phyloP scores from a whole-genome alignment of 2,113 vertebrate genomes.

The Anser brachyrhynchus region DNA sequence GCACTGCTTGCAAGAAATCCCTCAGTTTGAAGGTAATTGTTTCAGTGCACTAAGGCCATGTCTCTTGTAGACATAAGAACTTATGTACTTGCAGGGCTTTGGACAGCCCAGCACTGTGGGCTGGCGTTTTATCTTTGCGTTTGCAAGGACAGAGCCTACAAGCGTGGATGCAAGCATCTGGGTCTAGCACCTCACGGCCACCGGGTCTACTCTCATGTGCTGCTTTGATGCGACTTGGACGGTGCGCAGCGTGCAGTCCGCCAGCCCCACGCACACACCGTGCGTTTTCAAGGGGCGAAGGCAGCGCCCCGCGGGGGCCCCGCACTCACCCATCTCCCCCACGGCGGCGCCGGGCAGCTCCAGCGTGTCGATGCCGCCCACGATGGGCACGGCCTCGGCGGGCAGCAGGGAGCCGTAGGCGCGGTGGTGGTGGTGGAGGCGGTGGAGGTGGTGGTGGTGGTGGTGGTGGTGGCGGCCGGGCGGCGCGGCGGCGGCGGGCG shows the following conservation, averaged over 20 bases:
- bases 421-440: neutral
- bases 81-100: fast-evolving
- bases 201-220: neutral
- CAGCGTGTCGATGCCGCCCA: constrained; percentile 67
- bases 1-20: neutral
- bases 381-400: constrained; percentile 50
- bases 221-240: neutral
- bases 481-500: neutral
- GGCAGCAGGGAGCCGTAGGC: neutral
- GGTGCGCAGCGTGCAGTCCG: neutral
- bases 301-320: neutral
- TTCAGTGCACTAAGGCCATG: fast-evolving
- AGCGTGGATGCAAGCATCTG: fast-evolving
- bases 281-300: neutral
- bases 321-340: constrained; percentile 45
- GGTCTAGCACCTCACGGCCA: fast-evolving
- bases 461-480: neutral
- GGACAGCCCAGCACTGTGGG: fast-evolving
- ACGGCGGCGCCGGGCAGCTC: constrained; percentile 56
- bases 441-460: neutral
- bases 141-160: fast-evolving
- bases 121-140: fast-evolving
- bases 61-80: fast-evolving
- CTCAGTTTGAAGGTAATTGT: fast-evolving
- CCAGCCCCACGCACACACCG: fast-evolving